A percentile compares a stretch with the other conserved stretches of the same genome.
Conservation (phyloP, 1,140 invertebrate genomes). For the Drosophila equinoxialis region DNA sequence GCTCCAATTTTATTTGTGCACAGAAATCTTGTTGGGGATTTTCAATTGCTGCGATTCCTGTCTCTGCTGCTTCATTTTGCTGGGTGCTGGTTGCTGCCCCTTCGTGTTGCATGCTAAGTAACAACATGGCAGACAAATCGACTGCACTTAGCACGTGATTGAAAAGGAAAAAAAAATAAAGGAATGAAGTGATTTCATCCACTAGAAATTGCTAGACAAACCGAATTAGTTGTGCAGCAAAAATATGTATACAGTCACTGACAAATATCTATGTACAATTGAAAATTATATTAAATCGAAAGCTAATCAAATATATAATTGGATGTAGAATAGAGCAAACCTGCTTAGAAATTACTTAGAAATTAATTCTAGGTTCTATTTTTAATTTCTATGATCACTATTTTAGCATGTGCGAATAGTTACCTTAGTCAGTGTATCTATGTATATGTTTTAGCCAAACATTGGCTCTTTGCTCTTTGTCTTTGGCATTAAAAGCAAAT, state of each 20-base stretch:
- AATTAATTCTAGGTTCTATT: too few relatives aligned
- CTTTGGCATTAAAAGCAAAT: constrained; percentile 73
- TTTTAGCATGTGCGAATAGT: not conserved
- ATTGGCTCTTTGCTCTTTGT: constrained; percentile 48
- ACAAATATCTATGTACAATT: constrained; percentile 23
- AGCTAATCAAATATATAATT: too few relatives aligned
- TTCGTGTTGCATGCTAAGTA: constrained; percentile 59
- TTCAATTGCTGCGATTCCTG: constrained; percentile 19
- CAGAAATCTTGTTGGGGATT: constrained; percentile 59
- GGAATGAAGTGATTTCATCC: constrained; percentile 71
- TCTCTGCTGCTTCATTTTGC: not conserved
- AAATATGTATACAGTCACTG: constrained; percentile 4
- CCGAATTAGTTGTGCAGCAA: constrained; percentile 3
- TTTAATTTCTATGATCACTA: too few relatives aligned
- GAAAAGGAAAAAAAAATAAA: constrained; percentile 45
- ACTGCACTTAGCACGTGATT: constrained; percentile 80
- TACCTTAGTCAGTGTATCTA: not conserved
- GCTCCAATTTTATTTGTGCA: constrained; percentile 49
- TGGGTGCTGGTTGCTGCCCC: constrained; percentile 25
- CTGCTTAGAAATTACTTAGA: too few relatives aligned
- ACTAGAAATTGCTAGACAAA: constrained; percentile 7
- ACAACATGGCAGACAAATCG: constrained; percentile 70
- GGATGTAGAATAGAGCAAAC: too few relatives aligned
- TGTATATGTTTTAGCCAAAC: constrained; percentile 29
- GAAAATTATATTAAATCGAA: not conserved